Evolutionary conservation across 2,888 invertebrate species (phyloP).

Genomic region (Malthinus flaveolus): DNA sequence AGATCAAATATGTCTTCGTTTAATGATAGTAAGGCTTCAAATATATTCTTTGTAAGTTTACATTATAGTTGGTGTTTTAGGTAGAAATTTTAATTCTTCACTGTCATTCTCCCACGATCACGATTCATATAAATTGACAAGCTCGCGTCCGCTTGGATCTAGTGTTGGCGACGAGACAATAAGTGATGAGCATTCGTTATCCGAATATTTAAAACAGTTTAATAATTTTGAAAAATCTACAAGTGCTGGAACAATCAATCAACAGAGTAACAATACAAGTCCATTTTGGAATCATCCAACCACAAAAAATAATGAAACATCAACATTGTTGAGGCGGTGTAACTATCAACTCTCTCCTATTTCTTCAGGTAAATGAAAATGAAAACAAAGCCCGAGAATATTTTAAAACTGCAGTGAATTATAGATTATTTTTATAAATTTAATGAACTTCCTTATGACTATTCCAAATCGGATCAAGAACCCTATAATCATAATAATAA

Average conservation of each 20-base stretch:
- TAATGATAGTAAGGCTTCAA: slow-evolving; percentile 33
- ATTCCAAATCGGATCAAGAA: neutral
- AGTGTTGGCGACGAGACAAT: slow-evolving; percentile 52
- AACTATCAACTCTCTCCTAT: slow-evolving; percentile 63
- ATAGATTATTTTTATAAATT: neutral
- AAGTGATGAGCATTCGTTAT: slow-evolving; percentile 56
- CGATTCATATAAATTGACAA: slow-evolving; percentile 13
- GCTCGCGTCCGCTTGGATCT: slow-evolving; percentile 3
- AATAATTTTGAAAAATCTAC: slow-evolving; percentile 46
- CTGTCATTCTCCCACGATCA: neutral
- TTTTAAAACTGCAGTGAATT: neutral
- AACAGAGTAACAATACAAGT: slow-evolving; percentile 57
- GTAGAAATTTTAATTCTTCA: slow-evolving; percentile 3
- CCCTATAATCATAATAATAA: neutral
- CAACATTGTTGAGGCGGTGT: slow-evolving; percentile 56
- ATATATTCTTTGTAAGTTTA: neutral
- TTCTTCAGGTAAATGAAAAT: slow-evolving; percentile 41
- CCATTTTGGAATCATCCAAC: slow-evolving; percentile 62
- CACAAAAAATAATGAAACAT: slow-evolving; percentile 56
- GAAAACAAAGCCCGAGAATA: too few relatives aligned
- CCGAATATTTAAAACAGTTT: slow-evolving; percentile 55
- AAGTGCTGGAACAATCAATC: slow-evolving; percentile 43
- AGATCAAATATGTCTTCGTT: slow-evolving; percentile 45
- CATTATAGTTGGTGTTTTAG: slow-evolving; percentile 1
- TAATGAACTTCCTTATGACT: neutral